Evolutionary conservation across 2,888 invertebrate species (phyloP), one percentile per base, ranked within the genome.

Genomic region (Sphaerophoria taeniata): DNA sequence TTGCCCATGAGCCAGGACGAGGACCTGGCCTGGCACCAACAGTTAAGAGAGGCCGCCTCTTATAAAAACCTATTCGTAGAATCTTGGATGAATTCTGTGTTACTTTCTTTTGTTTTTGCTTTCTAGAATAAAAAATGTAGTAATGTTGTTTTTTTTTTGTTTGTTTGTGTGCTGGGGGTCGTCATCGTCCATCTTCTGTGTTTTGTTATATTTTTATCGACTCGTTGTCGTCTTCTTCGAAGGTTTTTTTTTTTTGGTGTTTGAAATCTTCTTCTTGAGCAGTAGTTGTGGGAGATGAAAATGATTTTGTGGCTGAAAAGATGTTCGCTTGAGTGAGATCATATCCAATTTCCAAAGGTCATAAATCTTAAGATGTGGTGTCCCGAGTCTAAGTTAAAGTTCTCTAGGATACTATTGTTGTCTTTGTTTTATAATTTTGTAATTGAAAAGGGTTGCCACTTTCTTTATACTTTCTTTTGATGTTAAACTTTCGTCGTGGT

Each of bases 261-360:
- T 43, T 43, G 43, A 11, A 43, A 3, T 3, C 11, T 12, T 43
- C 9, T 7, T 9, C 3, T 43, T 3, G 43, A 43, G 12, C 12
- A 43, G 43, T 43, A 9, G 53, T 58, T 36, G 71, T 65, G 49
- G 51, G 49, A 39, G 24, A 31, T 31, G 24, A 51, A 75, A 84
- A 84, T 71, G 55, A 82, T 58, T 75, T 81, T 71, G 63, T 71
- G 71, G 76, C 49, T 71, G 75, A 73, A 83, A 77, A 77, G 69
- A 77, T 83, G 36, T 74, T 74, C 45, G 70, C 70, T 83, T 78
- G 83, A 75, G 84, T 58, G 71, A 79, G 75, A 75, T 77, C 75
- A 79, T 67, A 79, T 84, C 49, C 79, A 80, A 84, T 84, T 84
- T 79, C 67, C 71, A 84, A 84, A 80, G 84, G 75, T 76, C 75